Conservation (phyloP, 2,113 vertebrate species). For the Lophura nycthemera region DNA sequence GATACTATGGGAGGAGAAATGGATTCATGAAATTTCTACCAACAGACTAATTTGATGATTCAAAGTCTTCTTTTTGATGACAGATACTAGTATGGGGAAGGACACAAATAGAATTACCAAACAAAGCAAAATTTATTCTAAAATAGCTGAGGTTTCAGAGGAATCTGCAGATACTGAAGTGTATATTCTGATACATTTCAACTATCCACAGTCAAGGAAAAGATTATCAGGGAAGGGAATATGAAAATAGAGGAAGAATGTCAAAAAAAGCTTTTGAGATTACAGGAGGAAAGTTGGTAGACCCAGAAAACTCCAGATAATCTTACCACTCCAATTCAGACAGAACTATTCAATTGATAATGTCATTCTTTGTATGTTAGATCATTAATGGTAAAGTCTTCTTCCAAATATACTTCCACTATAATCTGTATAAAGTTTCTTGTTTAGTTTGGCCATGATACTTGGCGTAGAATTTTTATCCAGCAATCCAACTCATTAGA, state of each 20-base stretch:
- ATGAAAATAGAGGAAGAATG: not conserved
- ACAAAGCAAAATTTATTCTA: not conserved
- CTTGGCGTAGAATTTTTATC: not conserved
- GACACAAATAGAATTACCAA: not conserved
- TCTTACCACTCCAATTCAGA: not conserved
- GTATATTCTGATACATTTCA: not conserved
- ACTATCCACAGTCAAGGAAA: not conserved
- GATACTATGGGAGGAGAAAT: not conserved
- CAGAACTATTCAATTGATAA: not conserved
- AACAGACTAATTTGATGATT: not conserved
- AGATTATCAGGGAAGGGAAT: not conserved
- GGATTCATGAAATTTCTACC: not conserved
- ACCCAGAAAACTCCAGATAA: not conserved
- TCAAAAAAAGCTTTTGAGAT: not conserved
- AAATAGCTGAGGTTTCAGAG: not conserved
- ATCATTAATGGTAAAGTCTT: not conserved
- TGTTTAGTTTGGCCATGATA: not conserved
- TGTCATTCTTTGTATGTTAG: not conserved
- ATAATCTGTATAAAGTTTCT: not conserved
- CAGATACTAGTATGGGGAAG: not conserved
- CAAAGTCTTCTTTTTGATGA: not conserved
- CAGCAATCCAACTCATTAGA: not conserved
- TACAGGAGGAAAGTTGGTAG: not conserved
- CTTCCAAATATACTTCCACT: not conserved
- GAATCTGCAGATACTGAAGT: not conserved